These are phyloP conservation scores for Arizona elegans DNA, from an alignment of 2,113 vertebrate genomes.

Conservation along the genomic window DNA sequence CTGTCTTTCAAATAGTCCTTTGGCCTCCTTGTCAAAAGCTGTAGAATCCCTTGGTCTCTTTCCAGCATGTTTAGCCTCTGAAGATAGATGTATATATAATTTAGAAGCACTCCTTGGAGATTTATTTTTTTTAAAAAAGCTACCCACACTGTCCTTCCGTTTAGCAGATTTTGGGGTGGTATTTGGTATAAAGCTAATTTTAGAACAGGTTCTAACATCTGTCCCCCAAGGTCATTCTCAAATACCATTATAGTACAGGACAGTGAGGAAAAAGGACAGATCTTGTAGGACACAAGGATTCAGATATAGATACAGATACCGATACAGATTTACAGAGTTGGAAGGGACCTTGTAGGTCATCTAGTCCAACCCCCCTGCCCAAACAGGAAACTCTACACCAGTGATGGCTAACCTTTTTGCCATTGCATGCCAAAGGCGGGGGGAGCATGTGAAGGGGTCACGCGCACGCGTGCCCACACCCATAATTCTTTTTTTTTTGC, in stretches of 20 bases:
- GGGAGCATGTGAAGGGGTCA: no score
- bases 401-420: no score
- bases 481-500: no score
- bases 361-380: no score
- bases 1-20: neutral
- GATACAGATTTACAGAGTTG: no score
- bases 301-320: no score
- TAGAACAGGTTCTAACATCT: neutral
- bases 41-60: neutral
- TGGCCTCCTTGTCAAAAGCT: neutral
- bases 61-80: neutral
- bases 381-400: no score
- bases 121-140: neutral
- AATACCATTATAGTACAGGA: neutral
- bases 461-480: no score
- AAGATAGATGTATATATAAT: neutral
- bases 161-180: neutral
- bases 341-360: no score
- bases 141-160: neutral
- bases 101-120: neutral
- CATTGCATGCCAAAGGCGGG: no score
- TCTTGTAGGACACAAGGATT: neutral
- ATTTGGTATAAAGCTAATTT: neutral
- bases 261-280: neutral
- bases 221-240: neutral